Evolutionary conservation across 2,888 invertebrate species (phyloP).

Genomic region (Fissipunctia ypsillon): DNA sequence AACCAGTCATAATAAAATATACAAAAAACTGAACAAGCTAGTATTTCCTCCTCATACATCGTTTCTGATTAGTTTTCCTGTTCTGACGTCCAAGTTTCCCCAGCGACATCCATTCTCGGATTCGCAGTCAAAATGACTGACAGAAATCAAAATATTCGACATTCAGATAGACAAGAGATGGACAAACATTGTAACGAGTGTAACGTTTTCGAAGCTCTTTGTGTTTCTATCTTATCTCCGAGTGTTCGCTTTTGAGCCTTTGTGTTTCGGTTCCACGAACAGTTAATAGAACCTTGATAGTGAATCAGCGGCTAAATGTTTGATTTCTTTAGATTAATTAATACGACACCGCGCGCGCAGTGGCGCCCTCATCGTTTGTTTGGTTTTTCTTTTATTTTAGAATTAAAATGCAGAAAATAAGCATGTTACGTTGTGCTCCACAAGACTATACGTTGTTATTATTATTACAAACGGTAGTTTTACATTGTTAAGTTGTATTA

Average conservation of each 20-base stretch:
- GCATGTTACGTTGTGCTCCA: too few relatives aligned
- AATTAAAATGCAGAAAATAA: too few relatives aligned
- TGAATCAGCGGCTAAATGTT: not conserved
- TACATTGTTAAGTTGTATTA: too few relatives aligned
- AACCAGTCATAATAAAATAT: not conserved
- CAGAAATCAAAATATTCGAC: conserved; percentile 6
- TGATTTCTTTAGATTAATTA: too few relatives aligned
- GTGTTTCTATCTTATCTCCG: not conserved
- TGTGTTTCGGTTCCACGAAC: too few relatives aligned
- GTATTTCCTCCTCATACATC: conserved; percentile 8
- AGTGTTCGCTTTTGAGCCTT: not conserved
- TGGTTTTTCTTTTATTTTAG: too few relatives aligned
- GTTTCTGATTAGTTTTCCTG: conserved; percentile 11
- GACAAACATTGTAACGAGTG: not conserved
- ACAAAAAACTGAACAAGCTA: not conserved
- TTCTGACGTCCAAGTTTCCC: conserved; percentile 4
- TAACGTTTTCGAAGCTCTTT: not conserved
- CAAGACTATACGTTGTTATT: too few relatives aligned
- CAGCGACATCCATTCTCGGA: not conserved
- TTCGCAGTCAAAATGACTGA: not conserved
- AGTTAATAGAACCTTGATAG: not conserved
- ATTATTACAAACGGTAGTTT: too few relatives aligned
- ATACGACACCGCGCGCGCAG: too few relatives aligned
- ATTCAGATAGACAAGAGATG: not conserved
- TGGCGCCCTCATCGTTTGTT: too few relatives aligned